Base-by-base conservation (phyloP, 2,888 invertebrate genomes). In the Philhelius pedissequus region DNA sequence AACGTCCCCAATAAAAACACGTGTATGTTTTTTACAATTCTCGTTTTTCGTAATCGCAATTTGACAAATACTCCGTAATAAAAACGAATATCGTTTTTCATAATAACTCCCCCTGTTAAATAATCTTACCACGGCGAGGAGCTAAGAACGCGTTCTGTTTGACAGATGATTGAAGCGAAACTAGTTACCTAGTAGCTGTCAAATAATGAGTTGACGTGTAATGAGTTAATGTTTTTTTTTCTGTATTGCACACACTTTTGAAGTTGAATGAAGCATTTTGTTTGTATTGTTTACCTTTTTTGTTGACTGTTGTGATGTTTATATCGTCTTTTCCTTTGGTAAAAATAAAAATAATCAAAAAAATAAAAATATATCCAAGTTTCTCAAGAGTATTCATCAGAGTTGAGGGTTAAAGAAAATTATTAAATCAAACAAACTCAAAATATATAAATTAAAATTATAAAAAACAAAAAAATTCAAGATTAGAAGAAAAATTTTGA, bases 371-470 rank as follows among this genome's bases (percentile, higher is more conserved):
- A 66, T 27, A 68, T 83, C 73, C 73, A 83, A 43, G 77, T 83
- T 75, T 78, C 56, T 79, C 74, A 70, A 83, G 43, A 62, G 83
- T 83, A 78, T 74, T 74, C 79, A 69, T 83, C 83, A 74, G 83
- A 79, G 83, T 83, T 48, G 43, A 79, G 79, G 79, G 79, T 66
- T 64, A 78, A 64, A 43, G 58, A 38, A 25, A 70, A 45, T n/a
- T 8, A 76, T 11, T 22, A 35, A 20, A 22, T 32, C 18, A 78
- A 70, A n/a, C 2, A 30, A 48, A 79, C n/a, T n/a, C n/a, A n/a
- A n/a, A n/a, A n/a, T n/a, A n/a, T n/a, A n/a, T n/a, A n/a, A 74
- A 7, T 0, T 1, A 18, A 68, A 35, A 38, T 6, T 6, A 48
- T n/a, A n/a, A 69, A 52, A 43, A 13, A 25, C 30, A 54, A 45